Percentiles rank a stretch among this genome's conserved stretches.
Conservation (phyloP, 2,113 vertebrate genomes). For the Rhegmatorhina hoffmannsi region DNA sequence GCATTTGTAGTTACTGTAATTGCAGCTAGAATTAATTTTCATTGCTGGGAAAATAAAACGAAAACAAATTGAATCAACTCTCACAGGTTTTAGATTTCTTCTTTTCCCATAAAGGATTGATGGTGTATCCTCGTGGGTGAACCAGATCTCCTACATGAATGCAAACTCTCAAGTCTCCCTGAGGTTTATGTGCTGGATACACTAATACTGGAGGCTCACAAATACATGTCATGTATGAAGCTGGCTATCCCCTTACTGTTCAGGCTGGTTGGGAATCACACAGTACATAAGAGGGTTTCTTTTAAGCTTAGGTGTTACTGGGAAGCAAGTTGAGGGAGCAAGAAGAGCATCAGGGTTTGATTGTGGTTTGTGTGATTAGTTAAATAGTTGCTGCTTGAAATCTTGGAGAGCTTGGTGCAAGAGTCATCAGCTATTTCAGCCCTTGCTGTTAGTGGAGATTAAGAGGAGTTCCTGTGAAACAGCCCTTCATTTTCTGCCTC, state of each 20-base stretch:
- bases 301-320: background rate
- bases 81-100: background rate
- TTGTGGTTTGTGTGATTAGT: background rate
- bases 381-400: conserved; percentile 13
- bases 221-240: background rate
- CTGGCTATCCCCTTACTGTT: background rate
- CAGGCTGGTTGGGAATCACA: background rate
- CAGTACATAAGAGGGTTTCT: background rate
- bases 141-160: background rate
- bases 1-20: background rate
- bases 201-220: background rate
- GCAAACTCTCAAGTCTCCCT: background rate
- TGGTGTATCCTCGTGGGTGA: background rate
- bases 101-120: background rate
- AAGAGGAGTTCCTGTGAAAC: background rate
- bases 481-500: background rate
- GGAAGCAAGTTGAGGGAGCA: background rate
- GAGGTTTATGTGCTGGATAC: background rate
- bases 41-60: background rate
- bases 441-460: conserved; percentile 1
- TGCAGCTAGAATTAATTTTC: background rate
- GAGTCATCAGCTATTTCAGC: conserved; percentile 33
- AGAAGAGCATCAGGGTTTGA: background rate
- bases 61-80: background rate
- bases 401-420: background rate